Evolutionary conservation across 1,140 invertebrate genomes (phyloP), one percentile per base, ranked within the genome.

Genomic region (Pogonomyrmex californicus): DNA sequence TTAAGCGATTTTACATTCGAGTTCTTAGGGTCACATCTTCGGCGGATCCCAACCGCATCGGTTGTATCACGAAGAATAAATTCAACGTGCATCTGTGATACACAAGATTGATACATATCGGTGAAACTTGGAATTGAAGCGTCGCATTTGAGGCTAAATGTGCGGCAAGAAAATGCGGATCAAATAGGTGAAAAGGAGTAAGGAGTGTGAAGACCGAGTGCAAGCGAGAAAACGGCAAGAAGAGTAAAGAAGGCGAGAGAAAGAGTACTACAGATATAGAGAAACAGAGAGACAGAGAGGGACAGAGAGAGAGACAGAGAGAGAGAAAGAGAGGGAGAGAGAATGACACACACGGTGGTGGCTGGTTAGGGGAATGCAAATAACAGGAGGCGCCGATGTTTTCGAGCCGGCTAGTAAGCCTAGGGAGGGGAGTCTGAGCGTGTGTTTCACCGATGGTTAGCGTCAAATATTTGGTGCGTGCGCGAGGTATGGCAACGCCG

Each of bases 381-480:
- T 95, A 95, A 94, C 91, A 94, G 92, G 91, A 88, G 93, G 94
- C 93, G 93, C 91, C 92, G 92, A 95, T 95, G 94, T 95, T 95
- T 95, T 95, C 92, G 90, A 95, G 91, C 89, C 87, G 94, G 94
- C 92, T 95, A 95, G 95, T 95, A 95, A 94, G 86, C 88, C 89
- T 86, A 23, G 78, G 85, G 82, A 75, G 90, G 88, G 91, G 87
- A 92, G 82, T 68, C 56, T 88, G 87, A 92, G 92, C 91, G 92
- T 93, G 93, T 93, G 93, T 94, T 95, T 95, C 94, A 93, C 92
- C 94, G 94, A 95, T 95, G 94, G 94, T 95, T 95, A 94, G 94
- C 95, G 92, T 95, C 93, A 95, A 95, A 95, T 95, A 95, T 95
- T 95, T 95, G 94, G 94, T 94, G 94, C 94, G 93, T 94, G 91